A percentile compares a stretch with the other conserved stretches of the same genome.
These are phyloP conservation scores for Macrophya alboannulata DNA, from an alignment of 2,888 invertebrate species.

Conservation along the genomic window DNA sequence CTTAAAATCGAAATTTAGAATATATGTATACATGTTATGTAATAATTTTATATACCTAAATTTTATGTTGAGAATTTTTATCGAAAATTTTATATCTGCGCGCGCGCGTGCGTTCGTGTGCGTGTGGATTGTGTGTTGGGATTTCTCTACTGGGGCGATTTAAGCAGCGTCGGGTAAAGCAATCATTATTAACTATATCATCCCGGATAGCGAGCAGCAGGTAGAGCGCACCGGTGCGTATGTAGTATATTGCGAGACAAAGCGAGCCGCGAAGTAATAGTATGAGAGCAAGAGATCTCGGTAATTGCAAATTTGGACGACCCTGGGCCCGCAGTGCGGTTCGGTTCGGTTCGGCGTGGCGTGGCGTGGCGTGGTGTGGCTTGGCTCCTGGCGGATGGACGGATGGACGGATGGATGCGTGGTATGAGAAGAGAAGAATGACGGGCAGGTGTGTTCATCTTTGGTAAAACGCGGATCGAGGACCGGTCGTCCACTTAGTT, in stretches of 20 bases:
- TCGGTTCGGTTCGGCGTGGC: neutral
- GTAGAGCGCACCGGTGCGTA: neutral
- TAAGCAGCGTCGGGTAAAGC: neutral
- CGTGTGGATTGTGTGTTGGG: no score
- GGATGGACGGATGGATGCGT: neutral
- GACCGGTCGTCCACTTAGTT: neutral
- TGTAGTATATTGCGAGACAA: slow-evolving; percentile 9
- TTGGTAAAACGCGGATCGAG: neutral
- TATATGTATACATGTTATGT: no score
- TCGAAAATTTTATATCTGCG: no score
- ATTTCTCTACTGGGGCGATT: neutral
- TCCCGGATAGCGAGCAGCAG: neutral
- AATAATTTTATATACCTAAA: no score
- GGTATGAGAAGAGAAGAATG: slow-evolving; percentile 7
- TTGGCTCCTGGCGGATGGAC: neutral
- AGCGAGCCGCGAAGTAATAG: neutral
- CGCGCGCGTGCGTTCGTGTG: no score
- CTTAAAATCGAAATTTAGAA: no score
- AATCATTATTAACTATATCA: slow-evolving; percentile 35
- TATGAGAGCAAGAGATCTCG: slow-evolving; percentile 7
- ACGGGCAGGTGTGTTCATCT: slow-evolving; percentile 29
- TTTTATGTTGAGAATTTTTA: no score
- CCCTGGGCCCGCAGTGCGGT: neutral
- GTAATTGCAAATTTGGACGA: slow-evolving; percentile 14
- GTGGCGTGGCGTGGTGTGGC: neutral